Evolutionary conservation across 2,888 invertebrate genomes (phyloP).

Genomic region (Aquatica leii): DNA sequence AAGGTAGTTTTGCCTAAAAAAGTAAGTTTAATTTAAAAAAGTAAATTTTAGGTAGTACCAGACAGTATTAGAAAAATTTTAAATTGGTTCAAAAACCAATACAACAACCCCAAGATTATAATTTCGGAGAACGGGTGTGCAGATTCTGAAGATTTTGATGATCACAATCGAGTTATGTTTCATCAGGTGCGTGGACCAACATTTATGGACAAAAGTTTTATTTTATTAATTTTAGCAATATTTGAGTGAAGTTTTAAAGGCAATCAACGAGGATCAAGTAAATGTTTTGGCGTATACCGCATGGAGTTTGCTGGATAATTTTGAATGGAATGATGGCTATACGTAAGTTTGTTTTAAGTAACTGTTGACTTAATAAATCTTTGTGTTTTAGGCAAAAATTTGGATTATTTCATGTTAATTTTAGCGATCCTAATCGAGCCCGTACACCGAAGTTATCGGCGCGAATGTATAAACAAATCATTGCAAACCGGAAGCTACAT

Average conservation of each 20-base stretch:
- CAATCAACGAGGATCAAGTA: constrained; percentile 46
- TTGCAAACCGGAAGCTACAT: too few species aligned
- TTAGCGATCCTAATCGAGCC: constrained; percentile 64
- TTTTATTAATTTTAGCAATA: constrained; percentile 41
- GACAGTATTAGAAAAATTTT: neutral
- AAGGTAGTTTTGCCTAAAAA: constrained; percentile 9
- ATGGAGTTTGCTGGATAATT: constrained; percentile 50
- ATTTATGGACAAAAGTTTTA: neutral
- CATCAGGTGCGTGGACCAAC: neutral
- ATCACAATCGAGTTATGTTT: neutral
- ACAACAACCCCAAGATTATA: constrained; percentile 11
- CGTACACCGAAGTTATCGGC: constrained; percentile 72
- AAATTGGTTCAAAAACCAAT: constrained; percentile 13
- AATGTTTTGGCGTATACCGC: constrained; percentile 48
- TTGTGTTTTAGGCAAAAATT: constrained; percentile 67
- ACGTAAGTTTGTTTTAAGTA: constrained; percentile 11
- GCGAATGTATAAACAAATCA: constrained; percentile 60
- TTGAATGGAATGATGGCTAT: constrained; percentile 14
- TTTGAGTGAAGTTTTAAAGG: constrained; percentile 43
- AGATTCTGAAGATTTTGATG: constrained; percentile 11
- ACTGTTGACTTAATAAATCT: constrained; percentile 10
- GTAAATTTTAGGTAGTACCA: constrained; percentile 20
- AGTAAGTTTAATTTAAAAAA: too few species aligned
- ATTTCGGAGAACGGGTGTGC: constrained; percentile 20
- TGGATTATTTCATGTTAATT: constrained; percentile 74